phyloP scores from a whole-genome alignment of 2,888 invertebrate genomes.

The Sarcophaga rosellei region DNA sequence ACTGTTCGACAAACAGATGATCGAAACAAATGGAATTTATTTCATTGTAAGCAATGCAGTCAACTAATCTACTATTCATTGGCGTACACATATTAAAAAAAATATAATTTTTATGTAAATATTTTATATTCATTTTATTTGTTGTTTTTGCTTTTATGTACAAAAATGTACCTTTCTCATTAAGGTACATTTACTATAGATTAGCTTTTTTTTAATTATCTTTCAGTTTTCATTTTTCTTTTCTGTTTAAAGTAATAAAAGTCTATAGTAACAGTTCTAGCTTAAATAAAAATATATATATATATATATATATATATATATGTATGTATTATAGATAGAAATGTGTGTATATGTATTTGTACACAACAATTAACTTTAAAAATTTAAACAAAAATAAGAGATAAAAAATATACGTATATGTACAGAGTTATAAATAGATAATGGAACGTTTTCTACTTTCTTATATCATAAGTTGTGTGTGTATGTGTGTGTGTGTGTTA shows the following conservation, averaged over 20 bases:
- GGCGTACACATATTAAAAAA: neutral
- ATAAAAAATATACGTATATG: constrained; percentile 12
- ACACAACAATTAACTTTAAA: constrained; percentile 9
- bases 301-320: neutral
- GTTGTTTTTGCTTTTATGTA: constrained; percentile 13
- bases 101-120: constrained; percentile 8
- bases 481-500: neutral
- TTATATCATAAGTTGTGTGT: neutral
- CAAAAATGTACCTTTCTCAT: neutral
- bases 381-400: constrained; percentile 36
- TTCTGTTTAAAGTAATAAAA: constrained; percentile 38
- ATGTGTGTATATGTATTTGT: constrained; percentile 25
- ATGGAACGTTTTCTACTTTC: constrained; percentile 35
- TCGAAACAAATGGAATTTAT: no score
- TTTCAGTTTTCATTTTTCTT: neutral
- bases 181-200: constrained; percentile 18
- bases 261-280: constrained; percentile 55
- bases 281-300: constrained; percentile 35
- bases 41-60: no score
- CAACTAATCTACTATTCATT: no score
- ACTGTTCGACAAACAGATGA: no score
- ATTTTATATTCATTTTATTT: constrained; percentile 53
- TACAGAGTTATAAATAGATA: constrained; percentile 49
- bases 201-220: neutral
- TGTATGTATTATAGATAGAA: constrained; percentile 4